Conservation (phyloP, 2,113 vertebrate species). For the Gallinago paraguaiae region DNA sequence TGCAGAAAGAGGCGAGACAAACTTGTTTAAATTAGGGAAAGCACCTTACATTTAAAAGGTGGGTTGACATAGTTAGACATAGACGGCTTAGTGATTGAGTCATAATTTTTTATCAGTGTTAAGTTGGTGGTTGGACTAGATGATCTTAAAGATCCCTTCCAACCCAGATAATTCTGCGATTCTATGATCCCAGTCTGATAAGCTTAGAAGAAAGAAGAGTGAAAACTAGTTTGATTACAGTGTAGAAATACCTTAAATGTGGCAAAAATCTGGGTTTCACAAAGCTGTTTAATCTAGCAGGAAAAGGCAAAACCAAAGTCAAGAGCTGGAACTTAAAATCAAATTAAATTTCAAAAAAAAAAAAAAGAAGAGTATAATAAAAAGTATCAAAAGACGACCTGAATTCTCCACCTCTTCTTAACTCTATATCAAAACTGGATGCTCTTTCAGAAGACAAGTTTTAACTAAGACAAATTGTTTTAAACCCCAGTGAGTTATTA, state of each 20-base stretch:
- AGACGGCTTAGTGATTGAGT: no score
- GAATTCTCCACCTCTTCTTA: not conserved
- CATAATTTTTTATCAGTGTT: no score
- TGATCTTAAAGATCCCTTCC: no score
- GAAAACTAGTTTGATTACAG: not conserved
- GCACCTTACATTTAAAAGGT: not conserved
- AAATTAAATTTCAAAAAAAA: not conserved
- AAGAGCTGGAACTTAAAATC: not conserved
- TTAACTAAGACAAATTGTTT: not conserved
- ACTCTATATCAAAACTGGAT: not conserved
- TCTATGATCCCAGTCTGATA: not conserved
- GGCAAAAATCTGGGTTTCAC: not conserved
- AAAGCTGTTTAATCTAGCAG: not conserved
- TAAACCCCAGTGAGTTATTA: not conserved
- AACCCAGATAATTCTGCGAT: no score
- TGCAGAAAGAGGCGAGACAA: not conserved
- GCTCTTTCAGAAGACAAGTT: not conserved
- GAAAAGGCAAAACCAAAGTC: not conserved
- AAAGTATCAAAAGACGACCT: fast-evolving
- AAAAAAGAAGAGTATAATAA: not conserved
- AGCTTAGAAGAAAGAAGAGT: not conserved
- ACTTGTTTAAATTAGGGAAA: not conserved
- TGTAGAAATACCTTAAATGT: not conserved
- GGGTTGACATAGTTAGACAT: no score
- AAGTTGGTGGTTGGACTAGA: no score